phyloP scores from a whole-genome alignment of 2,888 invertebrate species.

The Phyto melanocephala region DNA sequence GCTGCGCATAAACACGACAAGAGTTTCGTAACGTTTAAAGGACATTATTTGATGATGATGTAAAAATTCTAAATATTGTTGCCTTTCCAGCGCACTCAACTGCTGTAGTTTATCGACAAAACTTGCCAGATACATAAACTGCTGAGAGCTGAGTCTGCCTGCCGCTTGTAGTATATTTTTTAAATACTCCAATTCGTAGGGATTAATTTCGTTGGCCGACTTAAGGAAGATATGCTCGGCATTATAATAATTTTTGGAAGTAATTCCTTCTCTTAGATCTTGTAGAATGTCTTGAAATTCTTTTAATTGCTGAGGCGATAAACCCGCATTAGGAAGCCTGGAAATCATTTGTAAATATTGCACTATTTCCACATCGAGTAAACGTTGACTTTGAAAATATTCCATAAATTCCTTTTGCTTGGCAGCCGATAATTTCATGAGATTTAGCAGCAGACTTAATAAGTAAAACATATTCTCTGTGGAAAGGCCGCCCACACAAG shows the following conservation, averaged over 20 bases:
- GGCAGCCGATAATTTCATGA: neutral
- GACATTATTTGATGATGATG: too few relatives aligned
- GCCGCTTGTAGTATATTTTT: constrained; percentile 9
- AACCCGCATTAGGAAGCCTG: constrained; percentile 5
- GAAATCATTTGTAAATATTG: constrained; percentile 37
- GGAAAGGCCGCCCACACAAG: neutral
- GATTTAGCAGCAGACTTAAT: constrained; percentile 39
- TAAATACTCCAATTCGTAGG: constrained; percentile 52
- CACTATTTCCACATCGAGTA: constrained; percentile 14
- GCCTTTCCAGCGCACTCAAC: neutral
- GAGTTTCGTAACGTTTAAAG: too few relatives aligned
- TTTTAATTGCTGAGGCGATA: neutral
- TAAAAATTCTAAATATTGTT: too few relatives aligned
- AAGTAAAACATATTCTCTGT: constrained; percentile 41
- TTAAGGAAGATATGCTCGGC: constrained; percentile 36
- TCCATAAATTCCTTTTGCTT: constrained; percentile 28
- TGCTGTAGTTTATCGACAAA: constrained; percentile 37
- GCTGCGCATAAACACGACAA: too few relatives aligned
- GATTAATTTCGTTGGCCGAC: constrained; percentile 15
- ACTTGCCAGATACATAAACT: constrained; percentile 47
- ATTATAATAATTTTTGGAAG: neutral
- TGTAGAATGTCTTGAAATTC: constrained; percentile 10
- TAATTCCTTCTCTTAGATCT: neutral
- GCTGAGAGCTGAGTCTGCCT: neutral
- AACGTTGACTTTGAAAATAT: neutral